Percentiles rank a stretch among this genome's conserved stretches.
Conservation (phyloP, 2,888 invertebrate species). For the Podotricha telesiphe region DNA sequence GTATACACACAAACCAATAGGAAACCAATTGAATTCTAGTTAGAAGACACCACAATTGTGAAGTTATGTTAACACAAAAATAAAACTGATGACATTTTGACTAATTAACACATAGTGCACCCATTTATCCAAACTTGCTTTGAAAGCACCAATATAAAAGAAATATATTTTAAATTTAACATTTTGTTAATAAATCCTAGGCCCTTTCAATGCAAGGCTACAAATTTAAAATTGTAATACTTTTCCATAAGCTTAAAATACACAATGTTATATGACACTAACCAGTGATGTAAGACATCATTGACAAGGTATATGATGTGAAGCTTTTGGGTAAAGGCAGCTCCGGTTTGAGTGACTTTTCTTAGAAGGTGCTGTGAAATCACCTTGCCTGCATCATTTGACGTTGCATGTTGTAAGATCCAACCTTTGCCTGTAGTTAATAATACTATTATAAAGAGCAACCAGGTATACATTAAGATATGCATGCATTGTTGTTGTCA, state of each 20-base stretch:
- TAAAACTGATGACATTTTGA: conserved; percentile 4
- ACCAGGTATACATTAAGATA: too few species aligned
- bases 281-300: conserved; percentile 99
- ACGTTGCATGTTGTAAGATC: conserved; percentile 96
- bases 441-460: neutral
- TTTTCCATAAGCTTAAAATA: conserved; percentile 38
- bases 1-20: conserved; percentile 25
- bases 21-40: conserved; percentile 21
- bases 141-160: neutral
- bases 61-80: conserved; percentile 19
- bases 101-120: conserved; percentile 19
- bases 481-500: too few species aligned
- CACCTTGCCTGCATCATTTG: conserved; percentile 92
- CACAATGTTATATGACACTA: conserved; percentile 69
- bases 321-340: conserved; percentile 94
- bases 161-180: neutral
- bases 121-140: neutral
- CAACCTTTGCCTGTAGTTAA: conserved; percentile 91
- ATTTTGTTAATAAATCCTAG: neutral
- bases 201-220: conserved; percentile 1
- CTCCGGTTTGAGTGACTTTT: conserved; percentile 88
- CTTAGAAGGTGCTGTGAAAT: conserved; percentile 95
- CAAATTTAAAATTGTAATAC: neutral
- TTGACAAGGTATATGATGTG: conserved; percentile 99
- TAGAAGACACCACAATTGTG: conserved; percentile 16